Percentiles rank a stretch among this genome's conserved stretches.
phyloP scores from a whole-genome alignment of 2,888 invertebrate species.

The Dolichomitus sp. region DNA sequence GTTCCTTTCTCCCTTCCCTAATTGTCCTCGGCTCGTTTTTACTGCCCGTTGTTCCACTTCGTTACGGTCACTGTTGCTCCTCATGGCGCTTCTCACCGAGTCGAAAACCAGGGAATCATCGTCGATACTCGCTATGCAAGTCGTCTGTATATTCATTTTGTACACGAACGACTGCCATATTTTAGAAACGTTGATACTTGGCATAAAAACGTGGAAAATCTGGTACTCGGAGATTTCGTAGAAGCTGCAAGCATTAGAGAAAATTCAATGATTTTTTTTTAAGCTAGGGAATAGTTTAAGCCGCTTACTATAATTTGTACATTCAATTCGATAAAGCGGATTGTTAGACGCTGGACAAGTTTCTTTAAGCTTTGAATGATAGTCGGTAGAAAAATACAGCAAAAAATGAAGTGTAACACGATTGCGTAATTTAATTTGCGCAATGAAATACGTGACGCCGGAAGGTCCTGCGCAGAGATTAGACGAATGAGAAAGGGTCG shows the following conservation, averaged over 20 bases:
- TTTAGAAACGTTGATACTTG: neutral
- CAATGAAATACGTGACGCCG: neutral
- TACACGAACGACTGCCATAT: neutral
- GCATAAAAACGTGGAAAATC: neutral
- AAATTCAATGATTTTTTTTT: no score
- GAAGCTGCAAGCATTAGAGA: no score
- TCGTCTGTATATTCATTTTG: neutral
- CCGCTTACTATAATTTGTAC: no score
- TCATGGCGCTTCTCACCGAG: conserved; percentile 41
- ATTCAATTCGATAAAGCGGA: no score
- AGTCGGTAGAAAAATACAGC: neutral
- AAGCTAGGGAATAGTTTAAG: no score
- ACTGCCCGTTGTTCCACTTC: conserved; percentile 79
- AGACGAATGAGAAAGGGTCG: conserved; percentile 2
- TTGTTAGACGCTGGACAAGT: no score
- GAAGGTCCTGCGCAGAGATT: neutral
- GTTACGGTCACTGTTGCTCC: conserved; percentile 73
- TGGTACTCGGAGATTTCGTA: neutral
- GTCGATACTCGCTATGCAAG: neutral
- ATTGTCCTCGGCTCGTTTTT: conserved; percentile 81
- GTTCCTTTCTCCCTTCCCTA: conserved; percentile 69
- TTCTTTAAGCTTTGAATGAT: no score
- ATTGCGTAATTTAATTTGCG: conserved; percentile 9
- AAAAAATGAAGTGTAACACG: neutral
- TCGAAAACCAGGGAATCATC: conserved; percentile 12